Evolutionary conservation across 2,888 invertebrate genomes (phyloP), one percentile per base, ranked within the genome.

Genomic region (Phyllotreta cruciferae): DNA sequence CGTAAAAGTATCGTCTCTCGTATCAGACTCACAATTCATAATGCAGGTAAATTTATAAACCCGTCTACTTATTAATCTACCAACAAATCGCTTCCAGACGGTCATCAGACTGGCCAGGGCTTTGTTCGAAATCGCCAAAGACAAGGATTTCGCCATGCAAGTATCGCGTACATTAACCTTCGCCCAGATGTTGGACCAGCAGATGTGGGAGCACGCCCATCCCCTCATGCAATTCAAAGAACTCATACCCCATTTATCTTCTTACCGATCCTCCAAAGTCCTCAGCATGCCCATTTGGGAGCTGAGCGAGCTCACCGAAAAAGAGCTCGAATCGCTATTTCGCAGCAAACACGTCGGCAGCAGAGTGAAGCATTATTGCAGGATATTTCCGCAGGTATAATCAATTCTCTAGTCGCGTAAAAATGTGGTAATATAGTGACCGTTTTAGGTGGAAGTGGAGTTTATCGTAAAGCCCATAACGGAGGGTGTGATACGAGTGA

Each of bases 401-500:
- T 47, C 10, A 5, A 5, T 47, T 47, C n/a, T n/a, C n/a, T n/a
- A n/a, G n/a, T n/a, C n/a, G n/a, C n/a, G n/a, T n/a, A n/a, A n/a
- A n/a, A n/a, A n/a, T n/a, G n/a, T n/a, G n/a, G n/a, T n/a, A n/a
- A n/a, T n/a, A n/a, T n/a, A n/a, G n/a, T n/a, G n/a, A n/a, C n/a
- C n/a, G n/a, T 9, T 57, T 39, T 11, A 58, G 57, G 79, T 99
- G 2, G 89, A 92, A 36, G 86, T 97, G 74, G 92, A 94, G 36
- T 90, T 94, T 0, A 87, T 83, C 35, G 83, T 99, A 6, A 97
- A 98, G 77, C 99, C 99, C 0, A 98, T 99, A 70, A 99, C 99
- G 0, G 87, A 96, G 50, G 95, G 94, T 0, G 92, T 97, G 3
- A 82, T 97, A 9, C 85, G 92, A 74, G 92, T 98, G 70, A 87